These are phyloP conservation scores for Anser brachyrhynchus DNA, from an alignment of 2,113 vertebrate species.

Conservation along the genomic window DNA sequence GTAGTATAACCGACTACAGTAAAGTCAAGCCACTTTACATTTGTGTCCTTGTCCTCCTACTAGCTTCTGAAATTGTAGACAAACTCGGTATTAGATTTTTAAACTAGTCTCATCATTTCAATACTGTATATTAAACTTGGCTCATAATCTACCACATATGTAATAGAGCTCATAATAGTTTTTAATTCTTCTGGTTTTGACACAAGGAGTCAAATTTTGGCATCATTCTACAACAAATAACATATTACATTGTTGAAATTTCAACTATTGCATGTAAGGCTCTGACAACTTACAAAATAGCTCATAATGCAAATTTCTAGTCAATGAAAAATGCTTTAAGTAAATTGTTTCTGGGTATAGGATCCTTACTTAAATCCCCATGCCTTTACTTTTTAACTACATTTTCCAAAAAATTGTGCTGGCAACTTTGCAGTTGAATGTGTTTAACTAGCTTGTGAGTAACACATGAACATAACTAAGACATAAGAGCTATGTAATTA, in stretches of 20 bases:
- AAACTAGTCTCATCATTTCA: not conserved
- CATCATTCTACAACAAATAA: not conserved
- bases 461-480: not conserved
- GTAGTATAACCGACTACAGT: not conserved
- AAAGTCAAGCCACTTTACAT: not conserved
- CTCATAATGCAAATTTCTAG: not conserved
- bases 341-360: not conserved
- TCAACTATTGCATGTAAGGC: not conserved
- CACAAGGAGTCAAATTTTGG: not conserved
- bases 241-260: not conserved
- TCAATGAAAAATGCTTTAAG: not conserved
- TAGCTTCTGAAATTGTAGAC: not conserved
- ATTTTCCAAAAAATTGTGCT: not conserved
- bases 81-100: not conserved
- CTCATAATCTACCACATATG: no score
- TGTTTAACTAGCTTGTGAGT: not conserved
- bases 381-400: not conserved
- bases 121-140: not conserved
- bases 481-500: not conserved
- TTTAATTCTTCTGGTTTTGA: not conserved
- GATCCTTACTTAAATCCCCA: not conserved
- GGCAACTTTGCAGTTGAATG: not conserved
- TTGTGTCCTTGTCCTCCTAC: not conserved
- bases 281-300: not conserved
- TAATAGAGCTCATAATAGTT: not conserved